These are phyloP conservation scores for Urocyon cinereoargenteus DNA, from an alignment of 2,797 vertebrate genomes.

Conservation along the genomic window DNA sequence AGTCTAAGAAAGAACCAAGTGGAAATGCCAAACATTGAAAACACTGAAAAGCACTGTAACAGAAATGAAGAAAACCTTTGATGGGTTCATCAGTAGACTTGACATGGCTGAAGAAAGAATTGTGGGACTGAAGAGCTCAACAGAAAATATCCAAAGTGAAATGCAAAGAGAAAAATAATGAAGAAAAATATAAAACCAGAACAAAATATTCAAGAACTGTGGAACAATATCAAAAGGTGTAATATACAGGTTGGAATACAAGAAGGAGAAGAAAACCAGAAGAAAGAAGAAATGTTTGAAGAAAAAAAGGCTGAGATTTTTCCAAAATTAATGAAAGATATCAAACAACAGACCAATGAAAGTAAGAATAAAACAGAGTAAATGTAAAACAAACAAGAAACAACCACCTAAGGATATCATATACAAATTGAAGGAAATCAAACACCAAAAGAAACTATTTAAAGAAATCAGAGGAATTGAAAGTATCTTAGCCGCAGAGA, in stretches of 20 bases:
- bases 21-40: background rate
- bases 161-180: background rate
- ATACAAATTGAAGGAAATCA: background rate
- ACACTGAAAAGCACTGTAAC: background rate
- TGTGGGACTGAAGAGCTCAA: background rate
- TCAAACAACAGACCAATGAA: background rate
- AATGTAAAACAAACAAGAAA: background rate
- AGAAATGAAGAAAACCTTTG: background rate
- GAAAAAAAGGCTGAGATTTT: background rate
- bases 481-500: background rate
- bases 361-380: background rate
- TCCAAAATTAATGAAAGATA: background rate
- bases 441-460: background rate
- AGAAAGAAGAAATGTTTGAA: background rate
- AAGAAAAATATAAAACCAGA: background rate
- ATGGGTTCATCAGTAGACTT: background rate
- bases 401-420: background rate
- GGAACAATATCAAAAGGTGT: background rate
- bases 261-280: background rate
- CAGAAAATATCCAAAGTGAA: background rate
- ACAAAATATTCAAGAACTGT: background rate
- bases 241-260: background rate
- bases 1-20: slow-evolving; percentile 2
- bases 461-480: background rate
- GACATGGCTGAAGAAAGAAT: background rate